phyloP scores from a whole-genome alignment of 2,888 invertebrate genomes.

The Ichneumoninae sp. region DNA sequence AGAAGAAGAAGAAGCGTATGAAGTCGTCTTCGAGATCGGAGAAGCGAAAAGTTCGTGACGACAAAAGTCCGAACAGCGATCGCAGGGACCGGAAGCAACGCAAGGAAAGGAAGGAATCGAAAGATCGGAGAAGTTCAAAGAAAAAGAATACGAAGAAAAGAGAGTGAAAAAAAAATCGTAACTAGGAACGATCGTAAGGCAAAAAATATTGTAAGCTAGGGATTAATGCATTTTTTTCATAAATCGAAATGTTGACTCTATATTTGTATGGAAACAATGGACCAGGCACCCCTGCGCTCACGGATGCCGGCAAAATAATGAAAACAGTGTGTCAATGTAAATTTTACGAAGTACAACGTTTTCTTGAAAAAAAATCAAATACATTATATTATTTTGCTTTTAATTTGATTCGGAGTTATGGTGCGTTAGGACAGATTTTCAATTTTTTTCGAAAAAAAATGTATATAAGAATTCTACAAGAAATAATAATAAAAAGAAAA shows the following conservation, averaged over 20 bases:
- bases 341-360: conserved; percentile 28
- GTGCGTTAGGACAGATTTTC: not conserved
- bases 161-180: conserved; percentile 10
- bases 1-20: conserved; percentile 66
- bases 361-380: not conserved
- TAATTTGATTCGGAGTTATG: not conserved
- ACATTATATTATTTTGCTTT: not conserved
- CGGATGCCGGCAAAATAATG: conserved; percentile 18
- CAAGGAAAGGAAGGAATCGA: conserved; percentile 49
- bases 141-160: conserved; percentile 44
- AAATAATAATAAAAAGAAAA: conserved; percentile 1
- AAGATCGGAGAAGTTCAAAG: conserved; percentile 40
- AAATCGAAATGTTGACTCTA: conserved; percentile 52
- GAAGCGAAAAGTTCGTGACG: conserved; percentile 45
- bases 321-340: conserved; percentile 50
- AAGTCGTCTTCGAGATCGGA: conserved; percentile 62
- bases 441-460: not conserved
- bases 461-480: too few species aligned
- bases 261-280: conserved; percentile 55
- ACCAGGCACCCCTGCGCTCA: conserved; percentile 20
- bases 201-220: conserved; percentile 40
- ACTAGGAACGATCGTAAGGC: conserved; percentile 14
- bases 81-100: conserved; percentile 29
- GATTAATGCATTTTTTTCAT: conserved; percentile 39
- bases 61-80: conserved; percentile 34